Evolutionary conservation across 2,113 vertebrate species (phyloP).

Genomic region (Pogonocichla stellata): DNA sequence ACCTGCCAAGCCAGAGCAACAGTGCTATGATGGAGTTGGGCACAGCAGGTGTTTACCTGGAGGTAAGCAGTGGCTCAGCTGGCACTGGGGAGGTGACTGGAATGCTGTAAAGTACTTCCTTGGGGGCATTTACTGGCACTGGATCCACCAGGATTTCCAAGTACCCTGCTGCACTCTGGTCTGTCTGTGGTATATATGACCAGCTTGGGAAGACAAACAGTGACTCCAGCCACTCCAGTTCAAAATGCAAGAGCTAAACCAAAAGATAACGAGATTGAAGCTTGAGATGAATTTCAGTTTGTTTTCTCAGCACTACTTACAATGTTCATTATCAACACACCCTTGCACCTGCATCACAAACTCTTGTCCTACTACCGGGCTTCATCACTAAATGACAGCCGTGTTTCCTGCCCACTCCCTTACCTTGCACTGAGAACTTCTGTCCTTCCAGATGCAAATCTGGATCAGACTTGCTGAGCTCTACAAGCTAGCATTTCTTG

Average conservation of each 20-base stretch:
- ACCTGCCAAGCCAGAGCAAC: not conserved
- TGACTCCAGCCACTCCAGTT: conserved; percentile 70
- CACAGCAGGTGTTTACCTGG: not conserved
- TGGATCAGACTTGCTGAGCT: not conserved
- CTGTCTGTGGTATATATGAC: conserved; percentile 80
- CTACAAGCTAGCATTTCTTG: not conserved
- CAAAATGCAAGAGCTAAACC: conserved; percentile 72
- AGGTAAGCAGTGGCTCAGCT: conserved; percentile 1
- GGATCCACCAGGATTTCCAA: conserved; percentile 80
- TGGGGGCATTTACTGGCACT: conserved; percentile 51
- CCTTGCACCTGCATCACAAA: not conserved
- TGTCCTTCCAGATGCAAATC: not conserved
- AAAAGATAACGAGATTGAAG: not conserved
- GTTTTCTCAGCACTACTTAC: not conserved
- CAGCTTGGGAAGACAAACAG: conserved; percentile 81
- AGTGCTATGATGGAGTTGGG: not conserved
- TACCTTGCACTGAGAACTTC: not conserved
- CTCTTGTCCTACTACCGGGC: not conserved
- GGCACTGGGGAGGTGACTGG: not conserved
- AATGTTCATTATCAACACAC: not conserved
- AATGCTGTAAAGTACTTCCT: not conserved
- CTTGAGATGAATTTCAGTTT: not conserved
- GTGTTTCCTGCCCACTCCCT: not conserved
- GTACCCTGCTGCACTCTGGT: not conserved
- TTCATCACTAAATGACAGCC: not conserved